Percentiles rank a stretch among this genome's conserved stretches.
Conservation (phyloP, 2,113 vertebrate genomes). For the Coregonus clupeaformis region DNA sequence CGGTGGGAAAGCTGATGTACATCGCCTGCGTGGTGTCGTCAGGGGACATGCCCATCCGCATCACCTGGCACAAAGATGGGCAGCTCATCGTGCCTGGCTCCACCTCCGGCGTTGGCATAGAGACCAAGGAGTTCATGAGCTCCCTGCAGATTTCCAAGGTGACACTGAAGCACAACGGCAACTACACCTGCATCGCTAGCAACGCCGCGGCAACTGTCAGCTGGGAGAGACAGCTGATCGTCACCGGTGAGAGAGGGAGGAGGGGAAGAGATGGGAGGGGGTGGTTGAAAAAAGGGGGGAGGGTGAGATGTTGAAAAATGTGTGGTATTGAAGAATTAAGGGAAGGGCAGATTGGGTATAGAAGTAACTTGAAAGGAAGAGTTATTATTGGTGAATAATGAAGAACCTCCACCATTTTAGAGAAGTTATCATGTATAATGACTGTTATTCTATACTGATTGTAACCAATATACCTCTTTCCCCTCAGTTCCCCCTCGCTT, state of each 20-base stretch:
- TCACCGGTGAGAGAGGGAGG: slow-evolving; percentile 80
- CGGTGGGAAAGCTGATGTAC: slow-evolving; percentile 97
- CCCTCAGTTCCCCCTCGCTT: slow-evolving; percentile 91
- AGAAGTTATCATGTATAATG: neutral
- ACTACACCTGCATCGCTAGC: slow-evolving; percentile 99
- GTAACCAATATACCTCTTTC: slow-evolving; percentile 21
- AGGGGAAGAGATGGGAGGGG: too few relatives aligned
- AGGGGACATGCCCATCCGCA: slow-evolving; percentile 98
- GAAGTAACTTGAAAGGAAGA: too few relatives aligned
- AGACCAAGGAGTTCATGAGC: slow-evolving; percentile 99
- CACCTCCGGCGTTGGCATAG: slow-evolving; percentile 92
- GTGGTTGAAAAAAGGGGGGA: too few relatives aligned
- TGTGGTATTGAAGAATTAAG: too few relatives aligned
- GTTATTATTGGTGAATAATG: too few relatives aligned
- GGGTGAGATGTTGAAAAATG: too few relatives aligned
- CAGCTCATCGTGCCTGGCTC: slow-evolving; percentile 90
- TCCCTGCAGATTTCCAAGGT: slow-evolving; percentile 98
- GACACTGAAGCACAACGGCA: slow-evolving; percentile 96
- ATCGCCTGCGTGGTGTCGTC: slow-evolving; percentile 98
- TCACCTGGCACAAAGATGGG: slow-evolving; percentile 98
- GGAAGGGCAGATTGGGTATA: too few relatives aligned
- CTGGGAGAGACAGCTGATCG: slow-evolving; percentile 93
- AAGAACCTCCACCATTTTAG: too few relatives aligned
- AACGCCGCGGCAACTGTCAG: slow-evolving; percentile 95
- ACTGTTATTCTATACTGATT: neutral